Evolutionary conservation across 2,888 invertebrate species (phyloP).

Genomic region (Watsonalla cultraria): DNA sequence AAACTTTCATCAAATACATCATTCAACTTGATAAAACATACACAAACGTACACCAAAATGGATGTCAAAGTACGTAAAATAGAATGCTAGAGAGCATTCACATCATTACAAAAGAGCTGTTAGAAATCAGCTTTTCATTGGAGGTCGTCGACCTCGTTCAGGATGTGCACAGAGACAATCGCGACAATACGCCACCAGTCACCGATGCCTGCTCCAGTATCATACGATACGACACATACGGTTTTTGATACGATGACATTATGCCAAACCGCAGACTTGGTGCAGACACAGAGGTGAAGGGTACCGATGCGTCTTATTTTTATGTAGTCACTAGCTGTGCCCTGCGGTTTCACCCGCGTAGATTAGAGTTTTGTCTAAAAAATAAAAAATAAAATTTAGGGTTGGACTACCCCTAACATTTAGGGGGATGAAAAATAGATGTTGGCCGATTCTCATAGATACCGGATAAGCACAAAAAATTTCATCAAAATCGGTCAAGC

Average conservation of each 20-base stretch:
- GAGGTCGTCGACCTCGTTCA: constrained; percentile 62
- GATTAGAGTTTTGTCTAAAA: too few relatives aligned
- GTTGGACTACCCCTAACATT: too few relatives aligned
- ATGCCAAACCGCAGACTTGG: constrained; percentile 5
- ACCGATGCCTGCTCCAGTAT: constrained; percentile 31
- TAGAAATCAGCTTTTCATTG: constrained; percentile 59
- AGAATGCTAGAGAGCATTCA: constrained; percentile 37
- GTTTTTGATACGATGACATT: constrained; percentile 8
- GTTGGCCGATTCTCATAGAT: too few relatives aligned
- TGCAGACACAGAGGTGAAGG: constrained; percentile 1
- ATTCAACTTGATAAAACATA: too few relatives aligned
- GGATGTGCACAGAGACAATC: constrained; percentile 70
- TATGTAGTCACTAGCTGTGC: too few relatives aligned
- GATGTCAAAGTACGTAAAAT: constrained; percentile 23
- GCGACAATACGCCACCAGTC: not conserved
- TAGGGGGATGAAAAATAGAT: too few relatives aligned
- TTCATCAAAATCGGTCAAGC: too few relatives aligned
- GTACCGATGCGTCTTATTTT: not conserved
- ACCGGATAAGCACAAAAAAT: too few relatives aligned
- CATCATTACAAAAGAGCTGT: constrained; percentile 44
- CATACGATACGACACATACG: constrained; percentile 27
- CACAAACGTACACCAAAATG: constrained; percentile 5
- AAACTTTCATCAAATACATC: too few relatives aligned
- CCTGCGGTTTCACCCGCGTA: too few relatives aligned
- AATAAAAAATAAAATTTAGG: too few relatives aligned